Evolutionary conservation across 2,113 vertebrate species (phyloP), one percentile per base, ranked within the genome.

Genomic region (Rhinichthys klamathensis): DNA sequence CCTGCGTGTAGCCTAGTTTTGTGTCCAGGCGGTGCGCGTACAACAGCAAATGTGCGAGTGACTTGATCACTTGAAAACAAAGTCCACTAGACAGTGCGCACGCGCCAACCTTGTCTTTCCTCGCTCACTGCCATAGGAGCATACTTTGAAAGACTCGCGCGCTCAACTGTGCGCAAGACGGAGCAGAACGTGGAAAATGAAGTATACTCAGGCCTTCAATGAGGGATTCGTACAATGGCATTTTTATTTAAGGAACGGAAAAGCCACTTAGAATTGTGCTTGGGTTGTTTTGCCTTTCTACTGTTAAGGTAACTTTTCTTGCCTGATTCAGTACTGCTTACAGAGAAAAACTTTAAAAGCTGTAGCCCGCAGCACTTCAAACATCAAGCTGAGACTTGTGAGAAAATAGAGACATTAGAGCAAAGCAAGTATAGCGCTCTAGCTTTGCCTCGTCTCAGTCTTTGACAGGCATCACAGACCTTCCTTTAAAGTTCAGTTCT

Each of bases 381-480:
- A 49, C 72, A 88, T 85, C 91, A 89, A 88, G 93, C 88, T 80
- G 35, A n/a, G 78, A 89, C 92, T 82, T 93, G 91, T 84, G 80
- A 54, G 80, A 79, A 4, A 60, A n/a, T 46, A 44, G 51, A 18
- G 27, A 51, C 18, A 44, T 58, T 56, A 35, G 35, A 69, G 32
- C 23, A 15, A 80, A 58, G 30, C 49, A 54, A 81, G 58, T 9
- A 30, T 27, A 6, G 12, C 11, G 44, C 23, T 63, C 15, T 16
- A 63, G 10, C 35, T 27, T 27, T 63, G 23, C 18, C 11, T 30
- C 0, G 8, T 16, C 46, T 1, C n/a, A 15, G 69, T 35, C 65
- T 70, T 70, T 44, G 23, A 67, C 15, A 9, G 63, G 15, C 63
- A 9, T 67, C 38, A 44, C 35, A 23, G 9, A 41, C 32, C 10